Evolutionary conservation across 2,113 vertebrate genomes (phyloP).

Genomic region (Himantopus leucocephalus): DNA sequence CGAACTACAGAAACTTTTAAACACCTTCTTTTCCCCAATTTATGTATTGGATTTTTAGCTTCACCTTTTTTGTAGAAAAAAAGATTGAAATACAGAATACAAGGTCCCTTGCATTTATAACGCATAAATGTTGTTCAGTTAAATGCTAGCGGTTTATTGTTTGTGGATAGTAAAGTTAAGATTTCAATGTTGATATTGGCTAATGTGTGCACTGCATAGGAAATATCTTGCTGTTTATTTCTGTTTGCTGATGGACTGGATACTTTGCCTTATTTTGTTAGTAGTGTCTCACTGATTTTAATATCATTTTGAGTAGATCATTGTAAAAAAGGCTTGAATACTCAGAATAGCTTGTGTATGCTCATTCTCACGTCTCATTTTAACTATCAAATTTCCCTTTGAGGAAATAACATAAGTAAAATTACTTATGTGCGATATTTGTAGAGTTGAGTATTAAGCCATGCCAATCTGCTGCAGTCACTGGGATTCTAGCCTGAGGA

Average conservation of each 20-base stretch:
- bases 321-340: not conserved
- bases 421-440: not conserved
- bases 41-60: not conserved
- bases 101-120: not conserved
- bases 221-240: not conserved
- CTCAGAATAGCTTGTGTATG: not conserved
- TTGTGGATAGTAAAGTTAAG: not conserved
- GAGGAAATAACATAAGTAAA: not conserved
- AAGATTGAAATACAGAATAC: not conserved
- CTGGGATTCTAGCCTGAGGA: not conserved
- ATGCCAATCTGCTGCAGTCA: not conserved
- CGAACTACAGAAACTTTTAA: not conserved
- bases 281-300: not conserved
- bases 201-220: not conserved
- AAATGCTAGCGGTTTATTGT: not conserved
- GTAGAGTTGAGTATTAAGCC: not conserved
- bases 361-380: not conserved
- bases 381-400: not conserved
- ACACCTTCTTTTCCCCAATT: not conserved
- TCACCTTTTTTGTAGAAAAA: not conserved
- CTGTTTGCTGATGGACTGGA: not conserved
- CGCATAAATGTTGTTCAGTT: not conserved
- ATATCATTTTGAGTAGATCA: not conserved
- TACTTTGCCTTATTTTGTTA: not conserved
- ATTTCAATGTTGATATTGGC: not conserved